phyloP scores from a whole-genome alignment of 2,113 vertebrate species.

The Melanotaenia duboulayi region DNA sequence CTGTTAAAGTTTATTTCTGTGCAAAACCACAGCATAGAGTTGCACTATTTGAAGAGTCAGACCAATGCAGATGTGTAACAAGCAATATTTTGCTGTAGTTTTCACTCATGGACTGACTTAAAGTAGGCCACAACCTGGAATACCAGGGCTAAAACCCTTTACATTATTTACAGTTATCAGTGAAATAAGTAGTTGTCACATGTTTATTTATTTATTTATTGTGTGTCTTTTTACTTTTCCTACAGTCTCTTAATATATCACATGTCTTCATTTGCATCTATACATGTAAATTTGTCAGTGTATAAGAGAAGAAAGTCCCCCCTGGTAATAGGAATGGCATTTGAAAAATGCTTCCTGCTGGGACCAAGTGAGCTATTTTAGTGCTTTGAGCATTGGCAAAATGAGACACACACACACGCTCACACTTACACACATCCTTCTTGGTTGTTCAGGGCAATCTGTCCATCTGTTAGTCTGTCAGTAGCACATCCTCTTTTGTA shows the following conservation, averaged over 20 bases:
- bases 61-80: not conserved
- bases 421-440: slow-evolving; percentile 25
- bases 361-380: slow-evolving; percentile 43
- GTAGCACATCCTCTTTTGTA: slow-evolving; percentile 54
- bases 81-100: not conserved
- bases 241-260: not conserved
- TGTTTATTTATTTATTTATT: not conserved
- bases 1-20: too few relatives aligned
- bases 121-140: slow-evolving; percentile 4
- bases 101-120: not conserved
- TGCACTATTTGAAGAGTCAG: not conserved
- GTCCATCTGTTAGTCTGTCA: slow-evolving; percentile 68
- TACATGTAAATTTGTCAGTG: slow-evolving; percentile 5
- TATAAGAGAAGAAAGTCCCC: not conserved
- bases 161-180: not conserved
- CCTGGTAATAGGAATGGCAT: slow-evolving; percentile 54
- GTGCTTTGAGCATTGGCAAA: slow-evolving; percentile 17
- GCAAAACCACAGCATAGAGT: not conserved
- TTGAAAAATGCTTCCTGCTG: slow-evolving; percentile 58
- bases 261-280: not conserved
- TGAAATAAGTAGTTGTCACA: not conserved
- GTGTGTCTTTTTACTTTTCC: not conserved
- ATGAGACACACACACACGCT: slow-evolving; percentile 3
- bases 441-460: slow-evolving; percentile 54
- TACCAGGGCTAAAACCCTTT: not conserved